Evolutionary conservation across 2,888 invertebrate species (phyloP), one percentile per base, ranked within the genome.

Genomic region (Hyalella azteca): DNA sequence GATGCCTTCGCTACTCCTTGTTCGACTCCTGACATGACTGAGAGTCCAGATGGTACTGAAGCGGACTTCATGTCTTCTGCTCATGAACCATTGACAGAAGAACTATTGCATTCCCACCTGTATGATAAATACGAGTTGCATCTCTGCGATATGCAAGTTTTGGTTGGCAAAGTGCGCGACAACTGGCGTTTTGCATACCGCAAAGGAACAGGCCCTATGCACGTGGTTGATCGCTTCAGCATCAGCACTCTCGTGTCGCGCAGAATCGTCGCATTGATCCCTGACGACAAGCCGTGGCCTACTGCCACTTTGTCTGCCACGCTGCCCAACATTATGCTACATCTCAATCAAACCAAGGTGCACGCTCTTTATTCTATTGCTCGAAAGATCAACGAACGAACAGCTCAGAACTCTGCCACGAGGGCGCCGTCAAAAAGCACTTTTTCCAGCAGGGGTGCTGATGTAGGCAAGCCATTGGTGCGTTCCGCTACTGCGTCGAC

Each of bases 271-370:
- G 41, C 66, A 19, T 36, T 79, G 15, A 73, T 83, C 50, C 83
- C 79, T 13, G 81, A 81, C 60, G 96, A 96, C 90, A 95, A 96
- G 2, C 92, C 93, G 87, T 96, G 93, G 90, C 97, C 97, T 1
- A 92, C 93, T 82, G 90, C 94, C 39, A 94, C 94, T 54, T 88
- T 97, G 54, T 92, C 93, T 85, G 97, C 95, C 73, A 94, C 93
- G 84, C 90, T 97, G 85, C 96, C 97, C 0, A 92, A 93, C 87
- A 90, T 97, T 26, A 93, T 95, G 48, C 93, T 93, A 77, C 97
- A 97, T 88, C 91, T 97, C 73, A 96, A 95, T 89, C 97, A 97
- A 88, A 92, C 93, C 86, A 97, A 97, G 90, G 93, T 97, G 22
- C 89, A 90, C 15, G 91, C 92, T 0, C 90, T 93, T 39, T 88